Evolutionary conservation across 2,888 invertebrate genomes (phyloP), one percentile per base, ranked within the genome.

Genomic region (Oscheius sp.): DNA sequence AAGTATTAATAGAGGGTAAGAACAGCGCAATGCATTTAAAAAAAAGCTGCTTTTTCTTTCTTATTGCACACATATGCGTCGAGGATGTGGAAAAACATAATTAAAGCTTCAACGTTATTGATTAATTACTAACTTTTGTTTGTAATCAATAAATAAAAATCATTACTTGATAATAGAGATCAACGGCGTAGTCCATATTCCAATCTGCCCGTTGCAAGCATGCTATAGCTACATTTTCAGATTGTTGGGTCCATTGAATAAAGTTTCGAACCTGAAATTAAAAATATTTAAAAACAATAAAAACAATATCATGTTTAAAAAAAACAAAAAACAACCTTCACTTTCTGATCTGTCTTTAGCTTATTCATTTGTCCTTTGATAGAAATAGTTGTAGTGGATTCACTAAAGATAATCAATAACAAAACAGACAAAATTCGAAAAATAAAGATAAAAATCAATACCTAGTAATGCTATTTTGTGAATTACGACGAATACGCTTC

Each of bases 121-220:
- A n/a, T n/a, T 9, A 36, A 36, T 41, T 41, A 17, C 41, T 17
- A 4, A 41, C 3, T 57, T 32, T 32, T 57, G 36, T 33, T 24
- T 57, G 8, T 4, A 33, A 9, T n/a, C 20, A 32, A 5, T 33
- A 20, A n/a, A 12, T 36, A 14, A 33, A 30, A 33, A 33, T 20
- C 33, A 33, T 2, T 20, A 63, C 63, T 38, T 28, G 32, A 49
- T 63, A 65, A 44, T 54, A 65, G 6, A 44, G 41, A 24, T 65
- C 65, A n/a, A 65, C 56, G 17, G 84, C 82, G 68, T 74, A 69
- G 33, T 85, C 85, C 41, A 84, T 68, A 51, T 79, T 82, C 83
- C 82, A 85, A 49, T 80, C 78, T 14, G 78, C 69, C 49, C 75
- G 73, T 3, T 72, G 57, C 68, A 85, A 67, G 72, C 78, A 85